These are phyloP conservation scores for Gallinago stenura DNA, from an alignment of 2,797 vertebrate species.

Conservation along the genomic window DNA sequence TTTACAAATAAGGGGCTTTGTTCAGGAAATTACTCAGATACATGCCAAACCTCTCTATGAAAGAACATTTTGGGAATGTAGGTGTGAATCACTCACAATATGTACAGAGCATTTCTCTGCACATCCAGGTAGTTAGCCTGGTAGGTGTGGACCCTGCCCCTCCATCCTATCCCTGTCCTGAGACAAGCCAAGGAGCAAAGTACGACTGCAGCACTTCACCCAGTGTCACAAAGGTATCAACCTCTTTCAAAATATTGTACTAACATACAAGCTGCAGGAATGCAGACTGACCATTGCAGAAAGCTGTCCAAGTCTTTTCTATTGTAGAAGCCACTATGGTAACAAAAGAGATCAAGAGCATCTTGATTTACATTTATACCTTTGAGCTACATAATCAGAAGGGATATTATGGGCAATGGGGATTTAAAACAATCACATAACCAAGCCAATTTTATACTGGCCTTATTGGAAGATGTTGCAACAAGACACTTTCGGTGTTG, in stretches of 20 bases:
- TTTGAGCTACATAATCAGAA: not conserved
- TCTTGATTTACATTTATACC: not conserved
- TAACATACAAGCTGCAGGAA: not conserved
- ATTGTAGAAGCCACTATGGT: not conserved
- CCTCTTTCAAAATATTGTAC: not conserved
- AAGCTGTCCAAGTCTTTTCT: not conserved
- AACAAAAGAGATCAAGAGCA: not conserved
- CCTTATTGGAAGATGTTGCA: slow-evolving; percentile 29
- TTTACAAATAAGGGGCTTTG: not conserved
- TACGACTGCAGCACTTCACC: not conserved
- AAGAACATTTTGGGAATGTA: not conserved
- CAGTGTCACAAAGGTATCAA: not conserved
- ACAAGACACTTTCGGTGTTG: not conserved
- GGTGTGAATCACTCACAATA: not conserved
- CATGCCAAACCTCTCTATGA: not conserved
- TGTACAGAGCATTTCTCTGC: not conserved
- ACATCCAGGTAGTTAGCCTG: not conserved
- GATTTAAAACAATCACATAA: not conserved
- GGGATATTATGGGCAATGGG: not conserved
- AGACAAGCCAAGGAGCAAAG: not conserved
- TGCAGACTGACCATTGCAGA: not conserved
- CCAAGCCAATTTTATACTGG: not conserved
- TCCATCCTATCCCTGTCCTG: not conserved
- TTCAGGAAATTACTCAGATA: not conserved
- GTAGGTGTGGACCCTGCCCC: not conserved